Evolutionary conservation across 2,888 invertebrate genomes (phyloP).

Genomic region (Erebia aethiops): DNA sequence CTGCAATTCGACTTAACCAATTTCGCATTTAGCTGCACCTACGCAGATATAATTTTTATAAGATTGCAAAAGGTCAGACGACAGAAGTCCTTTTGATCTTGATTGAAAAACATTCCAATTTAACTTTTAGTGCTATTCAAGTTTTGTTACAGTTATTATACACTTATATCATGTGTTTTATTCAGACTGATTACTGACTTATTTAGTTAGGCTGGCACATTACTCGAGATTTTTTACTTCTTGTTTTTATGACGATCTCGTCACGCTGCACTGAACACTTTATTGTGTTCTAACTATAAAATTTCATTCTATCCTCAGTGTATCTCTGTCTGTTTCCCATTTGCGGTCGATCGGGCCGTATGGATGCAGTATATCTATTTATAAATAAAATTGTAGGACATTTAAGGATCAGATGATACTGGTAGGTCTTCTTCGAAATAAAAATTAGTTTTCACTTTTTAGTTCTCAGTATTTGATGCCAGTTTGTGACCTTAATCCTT

Average conservation of each 20-base stretch:
- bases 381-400: conserved; percentile 11
- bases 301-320: conserved; percentile 56
- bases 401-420: conserved; percentile 1
- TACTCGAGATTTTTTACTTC: conserved; percentile 8
- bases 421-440: conserved; percentile 3
- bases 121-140: background rate
- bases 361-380: conserved; percentile 15
- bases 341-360: conserved; percentile 41
- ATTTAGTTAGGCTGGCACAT: conserved; percentile 3
- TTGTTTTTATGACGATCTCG: conserved; percentile 4
- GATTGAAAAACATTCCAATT: conserved; percentile 3
- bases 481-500: background rate
- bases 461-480: background rate
- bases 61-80: conserved; percentile 60
- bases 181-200: background rate
- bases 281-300: conserved; percentile 20
- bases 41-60: conserved; percentile 64
- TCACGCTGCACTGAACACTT: conserved; percentile 19
- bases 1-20: conserved; percentile 69
- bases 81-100: conserved; percentile 28
- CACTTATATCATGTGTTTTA: background rate
- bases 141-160: background rate
- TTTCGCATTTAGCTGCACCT: conserved; percentile 73
- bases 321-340: conserved; percentile 55
- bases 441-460: background rate